Base-by-base conservation (phyloP, 1,140 invertebrate genomes). In the Cepaea nemoralis region DNA sequence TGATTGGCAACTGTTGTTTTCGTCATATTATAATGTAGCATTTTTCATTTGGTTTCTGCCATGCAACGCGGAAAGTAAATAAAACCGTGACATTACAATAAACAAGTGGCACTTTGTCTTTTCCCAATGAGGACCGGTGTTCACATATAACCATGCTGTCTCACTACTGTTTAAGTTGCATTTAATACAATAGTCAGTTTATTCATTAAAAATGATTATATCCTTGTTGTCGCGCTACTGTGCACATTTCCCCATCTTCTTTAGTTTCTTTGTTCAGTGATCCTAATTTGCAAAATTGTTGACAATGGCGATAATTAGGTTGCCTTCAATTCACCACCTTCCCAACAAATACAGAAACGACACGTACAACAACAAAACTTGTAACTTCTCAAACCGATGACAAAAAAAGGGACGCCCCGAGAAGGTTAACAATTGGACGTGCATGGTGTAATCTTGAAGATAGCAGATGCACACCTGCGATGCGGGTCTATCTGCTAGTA, bases 361-460 rank as follows among this genome's bases (percentile, higher is more conserved):
- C 50, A 63, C 6, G 6, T 31, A 31, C n/a, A 31, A 63, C 2
- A 63, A 31, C n/a, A 63, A 63, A 63, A 63, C n/a, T 27, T 5
- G n/a, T 63, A 63, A 63, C 27, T 27, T 63, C 33, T 6, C 59
- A 31, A 63, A 63, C 6, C 59, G 27, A 63, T 63, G 59, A 63
- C 59, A 63, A 63, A 10, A 31, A 3, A 31, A 3, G 22, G 50
- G 27, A 63, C 59, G 0, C 27, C n/a, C 59, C 59, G 6, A 63
- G n/a, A 63, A 63, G 59, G 5, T 63, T 31, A 0, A 31, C 59
- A 63, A 63, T 31, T 63, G 59, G 59, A 63, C 33, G 27, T 31
- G 59, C 59, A 63, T 63, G 59, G 27, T 31, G n/a, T 63, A 31
- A 63, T 63, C 27, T 63, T 63, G 59, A 63, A 63, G 59, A 31